phyloP scores from a whole-genome alignment of 2,113 vertebrate species.

The Pomatostomus ruficeps region DNA sequence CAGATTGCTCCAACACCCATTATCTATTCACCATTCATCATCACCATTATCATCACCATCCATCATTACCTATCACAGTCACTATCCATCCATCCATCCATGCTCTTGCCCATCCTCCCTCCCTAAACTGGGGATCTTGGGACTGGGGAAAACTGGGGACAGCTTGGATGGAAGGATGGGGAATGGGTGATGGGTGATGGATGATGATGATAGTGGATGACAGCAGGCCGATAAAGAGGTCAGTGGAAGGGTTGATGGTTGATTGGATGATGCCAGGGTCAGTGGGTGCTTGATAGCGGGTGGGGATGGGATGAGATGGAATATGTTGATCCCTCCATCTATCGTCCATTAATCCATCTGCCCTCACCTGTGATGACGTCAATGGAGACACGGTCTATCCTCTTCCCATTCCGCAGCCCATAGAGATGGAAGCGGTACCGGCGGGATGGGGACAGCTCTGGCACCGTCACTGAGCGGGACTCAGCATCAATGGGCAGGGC shows the following conservation, averaged over 20 bases:
- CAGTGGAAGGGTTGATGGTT: not conserved
- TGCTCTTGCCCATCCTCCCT: not conserved
- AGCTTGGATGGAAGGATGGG: not conserved
- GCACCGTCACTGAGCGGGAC: rapidly evolving
- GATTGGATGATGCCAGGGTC: not conserved
- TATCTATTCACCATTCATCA: not conserved
- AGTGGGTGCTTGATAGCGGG: not conserved
- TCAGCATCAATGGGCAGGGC: not conserved
- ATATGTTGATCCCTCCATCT: not conserved
- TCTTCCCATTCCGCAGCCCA: not conserved
- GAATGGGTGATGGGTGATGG: not conserved
- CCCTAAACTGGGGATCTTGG: not conserved
- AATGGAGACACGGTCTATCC: not conserved
- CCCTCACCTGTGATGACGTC: not conserved
- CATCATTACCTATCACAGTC: not conserved
- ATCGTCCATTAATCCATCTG: not conserved
- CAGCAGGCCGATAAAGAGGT: not conserved
- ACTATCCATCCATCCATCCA: not conserved
- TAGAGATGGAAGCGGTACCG: not conserved
- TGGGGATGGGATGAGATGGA: not conserved
- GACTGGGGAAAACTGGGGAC: not conserved
- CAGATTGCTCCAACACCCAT: not conserved
- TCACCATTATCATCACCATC: not conserved
- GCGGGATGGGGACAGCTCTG: not conserved
- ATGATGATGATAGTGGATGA: not conserved